Evolutionary conservation across 2,113 vertebrate species (phyloP).

Genomic region (Spea bombifrons): DNA sequence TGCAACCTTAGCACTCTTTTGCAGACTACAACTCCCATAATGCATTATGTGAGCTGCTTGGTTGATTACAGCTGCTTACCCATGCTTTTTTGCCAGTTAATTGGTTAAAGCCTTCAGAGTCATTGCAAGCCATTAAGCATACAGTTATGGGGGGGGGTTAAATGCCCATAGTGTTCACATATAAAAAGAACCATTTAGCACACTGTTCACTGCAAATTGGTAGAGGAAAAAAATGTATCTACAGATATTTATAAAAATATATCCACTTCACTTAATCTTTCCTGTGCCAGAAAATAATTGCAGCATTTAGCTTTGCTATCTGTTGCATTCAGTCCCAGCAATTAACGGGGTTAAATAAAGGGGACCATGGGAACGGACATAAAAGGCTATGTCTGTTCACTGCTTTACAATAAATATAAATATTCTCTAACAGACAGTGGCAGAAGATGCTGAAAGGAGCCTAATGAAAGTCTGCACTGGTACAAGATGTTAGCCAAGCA

Average conservation of each 20-base stretch:
- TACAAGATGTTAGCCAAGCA: background rate
- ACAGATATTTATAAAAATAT: slow-evolving; percentile 45
- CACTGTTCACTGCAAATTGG: slow-evolving; percentile 18
- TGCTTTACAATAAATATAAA: slow-evolving; percentile 42
- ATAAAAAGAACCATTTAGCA: background rate
- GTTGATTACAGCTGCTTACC: background rate
- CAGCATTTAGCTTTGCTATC: background rate
- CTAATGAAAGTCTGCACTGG: too few relatives aligned
- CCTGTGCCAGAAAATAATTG: background rate
- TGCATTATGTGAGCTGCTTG: background rate
- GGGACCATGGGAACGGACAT: slow-evolving; percentile 11
- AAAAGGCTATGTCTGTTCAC: slow-evolving; percentile 17
- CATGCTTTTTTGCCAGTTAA: background rate
- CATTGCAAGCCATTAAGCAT: background rate
- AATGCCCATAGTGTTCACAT: background rate
- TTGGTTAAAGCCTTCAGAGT: background rate
- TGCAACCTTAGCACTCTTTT: background rate
- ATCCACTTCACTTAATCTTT: slow-evolving; percentile 17
- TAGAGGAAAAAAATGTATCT: slow-evolving; percentile 29
- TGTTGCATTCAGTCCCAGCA: background rate
- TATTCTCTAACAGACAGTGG: slow-evolving; percentile 19
- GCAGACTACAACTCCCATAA: background rate
- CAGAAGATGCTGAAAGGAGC: background rate
- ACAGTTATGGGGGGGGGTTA: background rate
- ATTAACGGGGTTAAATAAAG: background rate